Evolutionary conservation across 2,113 vertebrate species (phyloP).

Genomic region (Tragelaphus strepsiceros): DNA sequence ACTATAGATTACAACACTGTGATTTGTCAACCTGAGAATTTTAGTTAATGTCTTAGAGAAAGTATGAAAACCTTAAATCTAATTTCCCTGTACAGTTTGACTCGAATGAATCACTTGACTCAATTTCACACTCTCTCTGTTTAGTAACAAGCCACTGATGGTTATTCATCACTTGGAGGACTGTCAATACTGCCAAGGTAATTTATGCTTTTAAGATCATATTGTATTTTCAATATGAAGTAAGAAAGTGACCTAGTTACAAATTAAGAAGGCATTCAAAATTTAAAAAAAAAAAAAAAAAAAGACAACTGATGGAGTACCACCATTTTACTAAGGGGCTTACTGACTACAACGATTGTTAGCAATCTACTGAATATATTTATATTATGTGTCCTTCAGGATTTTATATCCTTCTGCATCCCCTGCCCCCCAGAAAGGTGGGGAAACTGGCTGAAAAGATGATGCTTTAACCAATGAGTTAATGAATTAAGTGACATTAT

Average conservation of each 20-base stretch:
- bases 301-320: background rate
- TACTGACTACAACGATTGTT: background rate
- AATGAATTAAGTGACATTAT: background rate
- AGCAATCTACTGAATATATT: background rate
- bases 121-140: constrained; percentile 52
- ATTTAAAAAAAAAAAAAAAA: background rate
- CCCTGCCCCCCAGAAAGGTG: background rate
- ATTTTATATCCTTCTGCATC: background rate
- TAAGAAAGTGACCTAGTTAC: background rate
- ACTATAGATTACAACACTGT: background rate
- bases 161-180: constrained; percentile 88
- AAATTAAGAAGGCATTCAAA: background rate
- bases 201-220: constrained; percentile 26
- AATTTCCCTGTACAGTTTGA: background rate
- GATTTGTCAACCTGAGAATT: background rate
- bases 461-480: background rate
- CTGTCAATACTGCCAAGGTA: constrained; percentile 90
- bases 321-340: background rate
- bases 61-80: background rate
- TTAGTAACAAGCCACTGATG: constrained; percentile 91
- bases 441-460: background rate
- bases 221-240: background rate
- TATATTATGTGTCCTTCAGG: background rate
- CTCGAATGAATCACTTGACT: background rate
- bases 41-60: background rate